A percentile compares a stretch with the other conserved stretches of the same genome.
Conservation (phyloP, 2,888 invertebrate species). For the Norana najaformis region DNA sequence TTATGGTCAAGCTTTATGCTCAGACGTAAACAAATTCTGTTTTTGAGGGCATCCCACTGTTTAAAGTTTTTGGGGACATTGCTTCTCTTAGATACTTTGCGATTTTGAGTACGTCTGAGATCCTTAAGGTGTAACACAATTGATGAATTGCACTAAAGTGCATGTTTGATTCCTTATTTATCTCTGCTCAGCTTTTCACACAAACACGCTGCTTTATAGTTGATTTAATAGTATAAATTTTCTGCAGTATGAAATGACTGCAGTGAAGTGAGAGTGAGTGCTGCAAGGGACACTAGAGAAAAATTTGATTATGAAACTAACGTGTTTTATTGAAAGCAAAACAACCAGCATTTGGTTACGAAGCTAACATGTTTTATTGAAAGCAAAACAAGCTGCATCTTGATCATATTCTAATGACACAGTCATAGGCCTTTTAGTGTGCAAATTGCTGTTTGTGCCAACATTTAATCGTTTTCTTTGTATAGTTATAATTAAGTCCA, state of each 20-base stretch:
- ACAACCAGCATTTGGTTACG: background rate
- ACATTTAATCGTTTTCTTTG: no score
- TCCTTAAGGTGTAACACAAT: no score
- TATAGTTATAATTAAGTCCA: no score
- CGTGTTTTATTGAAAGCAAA: background rate
- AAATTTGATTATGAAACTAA: background rate
- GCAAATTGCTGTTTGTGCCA: no score
- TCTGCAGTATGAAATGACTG: background rate
- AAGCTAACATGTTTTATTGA: background rate
- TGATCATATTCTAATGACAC: background rate
- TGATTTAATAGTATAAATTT: background rate
- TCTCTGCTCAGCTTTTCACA: background rate
- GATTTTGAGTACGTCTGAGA: no score
- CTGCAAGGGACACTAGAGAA: conserved; percentile 6
- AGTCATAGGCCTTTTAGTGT: background rate
- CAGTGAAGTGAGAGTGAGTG: background rate
- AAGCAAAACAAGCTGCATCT: background rate
- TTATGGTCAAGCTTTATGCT: background rate
- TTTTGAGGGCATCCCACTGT: background rate
- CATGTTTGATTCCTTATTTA: background rate
- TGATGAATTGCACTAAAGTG: background rate
- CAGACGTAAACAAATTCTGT: no score
- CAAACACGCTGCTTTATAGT: background rate
- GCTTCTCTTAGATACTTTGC: background rate
- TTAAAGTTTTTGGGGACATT: background rate